Evolutionary conservation across 2,888 invertebrate species (phyloP).

Genomic region (Leptopilina myrica): DNA sequence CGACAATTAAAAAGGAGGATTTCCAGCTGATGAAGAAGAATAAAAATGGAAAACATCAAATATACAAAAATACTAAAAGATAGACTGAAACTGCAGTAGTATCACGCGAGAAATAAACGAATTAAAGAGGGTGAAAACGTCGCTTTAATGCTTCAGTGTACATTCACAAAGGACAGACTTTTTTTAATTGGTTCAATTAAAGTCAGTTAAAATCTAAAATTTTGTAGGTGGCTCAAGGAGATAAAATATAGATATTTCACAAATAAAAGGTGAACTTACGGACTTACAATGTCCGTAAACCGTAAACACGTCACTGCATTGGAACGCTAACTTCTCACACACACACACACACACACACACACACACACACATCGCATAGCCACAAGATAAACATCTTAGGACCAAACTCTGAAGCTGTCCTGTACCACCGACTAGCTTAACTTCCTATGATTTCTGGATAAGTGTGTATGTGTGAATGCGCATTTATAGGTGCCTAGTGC

Average conservation of each 20-base stretch:
- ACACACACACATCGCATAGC: conserved; percentile 41
- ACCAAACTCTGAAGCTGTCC: conserved; percentile 50
- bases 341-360: no score
- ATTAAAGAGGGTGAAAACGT: conserved; percentile 57
- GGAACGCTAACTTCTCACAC: conserved; percentile 42
- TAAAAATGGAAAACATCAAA: background rate
- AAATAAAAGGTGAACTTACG: conserved; percentile 43
- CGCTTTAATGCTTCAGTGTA: conserved; percentile 54
- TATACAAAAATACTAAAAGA: conserved; percentile 10
- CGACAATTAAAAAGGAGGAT: background rate
- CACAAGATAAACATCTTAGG: conserved; percentile 69
- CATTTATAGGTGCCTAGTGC: conserved; percentile 7
- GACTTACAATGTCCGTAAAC: conserved; percentile 42
- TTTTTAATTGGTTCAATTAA: conserved; percentile 67
- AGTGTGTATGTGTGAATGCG: conserved; percentile 42
- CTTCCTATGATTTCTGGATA: conserved; percentile 51
- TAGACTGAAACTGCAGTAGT: conserved; percentile 27
- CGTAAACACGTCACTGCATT: conserved; percentile 39
- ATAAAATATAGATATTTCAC: background rate
- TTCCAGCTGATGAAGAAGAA: background rate
- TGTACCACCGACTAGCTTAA: conserved; percentile 47
- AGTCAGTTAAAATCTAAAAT: conserved; percentile 42
- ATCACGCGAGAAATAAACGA: conserved; percentile 64
- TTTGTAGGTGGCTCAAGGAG: conserved; percentile 16
- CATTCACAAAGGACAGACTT: conserved; percentile 58